Base-by-base conservation (phyloP, 2,888 invertebrate species). In the Xestia rhomboidea region DNA sequence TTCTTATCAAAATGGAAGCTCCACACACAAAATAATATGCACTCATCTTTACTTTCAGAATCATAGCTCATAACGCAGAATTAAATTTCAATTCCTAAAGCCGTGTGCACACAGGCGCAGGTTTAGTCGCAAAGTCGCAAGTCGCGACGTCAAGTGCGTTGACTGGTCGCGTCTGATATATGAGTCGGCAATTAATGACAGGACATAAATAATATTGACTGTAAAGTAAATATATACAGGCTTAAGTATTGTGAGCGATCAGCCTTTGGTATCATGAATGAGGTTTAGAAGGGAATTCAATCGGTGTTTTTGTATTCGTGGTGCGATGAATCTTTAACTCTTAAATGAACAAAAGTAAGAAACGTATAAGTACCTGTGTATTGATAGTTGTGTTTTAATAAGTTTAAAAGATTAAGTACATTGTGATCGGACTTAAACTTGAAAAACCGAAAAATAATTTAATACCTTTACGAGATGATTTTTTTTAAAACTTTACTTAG, bases 51-150 rank as follows among this genome's bases (percentile, higher is more conserved):
- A 89, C 81, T 66, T 82, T 70, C 62, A 88, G 68, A 87, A 89
- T 92, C 90, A 91, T 86, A 91, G 86, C 84, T 90, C 84, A 89
- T 87, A 90, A 88, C 88, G 89, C 86, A 89, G 90, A 91, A 92
- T 92, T 91, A 90, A 92, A 88, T 88, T 92, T 91, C 89, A 92
- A 93, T 92, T 91, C 90, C 82, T 90, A 91, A 91, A 92, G 90
- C 86, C 77, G 84, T 68, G 85, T 84, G 84, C 89, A 92, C 91
- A 91, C 88, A 80, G 81, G 77, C 85, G 88, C 79, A 34, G 30
- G 84, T 87, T 81, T 81, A 68, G 74, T 77, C 80, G 79, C 84
- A 87, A 91, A 78, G 75, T 77, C 79, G 78, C 84, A 85, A 90
- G 88, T 90, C 89, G 90, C 90, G 89, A 90, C 90, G 88, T 90